These are phyloP conservation scores for Hartigia nigra DNA, from an alignment of 2,888 invertebrate genomes.

Conservation along the genomic window DNA sequence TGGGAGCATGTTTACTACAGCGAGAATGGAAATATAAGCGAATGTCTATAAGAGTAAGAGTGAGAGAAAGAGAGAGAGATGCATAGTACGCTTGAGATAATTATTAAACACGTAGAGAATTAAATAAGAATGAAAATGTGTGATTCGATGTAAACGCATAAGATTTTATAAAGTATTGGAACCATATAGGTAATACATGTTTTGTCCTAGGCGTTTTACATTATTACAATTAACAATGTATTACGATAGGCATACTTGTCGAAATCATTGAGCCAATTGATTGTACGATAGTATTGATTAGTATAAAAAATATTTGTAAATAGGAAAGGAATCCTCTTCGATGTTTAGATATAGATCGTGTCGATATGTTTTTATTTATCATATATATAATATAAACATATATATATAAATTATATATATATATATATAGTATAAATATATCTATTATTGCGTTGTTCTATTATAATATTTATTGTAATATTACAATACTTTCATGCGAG, in stretches of 20 bases:
- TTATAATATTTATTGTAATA: slow-evolving; percentile 65
- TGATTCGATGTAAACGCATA: background rate
- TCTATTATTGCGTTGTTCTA: slow-evolving; percentile 66
- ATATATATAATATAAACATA: slow-evolving; percentile 44
- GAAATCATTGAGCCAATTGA: slow-evolving; percentile 13
- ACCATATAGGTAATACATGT: slow-evolving; percentile 30
- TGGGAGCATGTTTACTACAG: background rate
- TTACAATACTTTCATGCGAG: slow-evolving; percentile 53
- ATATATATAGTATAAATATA: slow-evolving; percentile 55
- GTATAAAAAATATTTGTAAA: slow-evolving; percentile 46
- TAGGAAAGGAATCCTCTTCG: slow-evolving; percentile 51
- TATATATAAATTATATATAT: slow-evolving; percentile 37
- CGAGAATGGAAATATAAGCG: slow-evolving; percentile 4
- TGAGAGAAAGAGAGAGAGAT: slow-evolving; percentile 15
- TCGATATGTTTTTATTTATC: slow-evolving; percentile 63
- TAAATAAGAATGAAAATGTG: background rate
- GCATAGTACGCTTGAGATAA: slow-evolving; percentile 21
- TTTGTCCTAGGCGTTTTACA: slow-evolving; percentile 31
- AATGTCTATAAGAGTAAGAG: slow-evolving; percentile 7
- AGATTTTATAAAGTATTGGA: background rate
- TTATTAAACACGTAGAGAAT: background rate
- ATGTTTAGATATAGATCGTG: slow-evolving; percentile 58
- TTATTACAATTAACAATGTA: slow-evolving; percentile 18
- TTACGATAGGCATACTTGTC: background rate
- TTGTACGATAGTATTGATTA: slow-evolving; percentile 24